These are phyloP conservation scores for Triplophysa tibetana DNA, from an alignment of 2,113 vertebrate genomes.

Conservation along the genomic window DNA sequence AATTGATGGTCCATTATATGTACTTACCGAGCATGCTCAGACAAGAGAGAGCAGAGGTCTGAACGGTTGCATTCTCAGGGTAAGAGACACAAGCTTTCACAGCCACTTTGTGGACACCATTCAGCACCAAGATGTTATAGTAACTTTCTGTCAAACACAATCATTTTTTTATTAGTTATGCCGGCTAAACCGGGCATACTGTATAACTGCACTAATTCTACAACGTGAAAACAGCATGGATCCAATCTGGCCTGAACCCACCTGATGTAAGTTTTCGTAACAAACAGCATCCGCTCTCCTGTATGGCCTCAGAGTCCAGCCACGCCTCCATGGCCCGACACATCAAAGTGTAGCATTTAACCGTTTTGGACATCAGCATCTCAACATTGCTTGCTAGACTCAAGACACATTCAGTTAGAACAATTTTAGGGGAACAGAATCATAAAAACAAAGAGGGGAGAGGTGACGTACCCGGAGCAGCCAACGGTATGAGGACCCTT, in stretches of 20 bases:
- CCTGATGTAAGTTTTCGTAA: slow-evolving; percentile 87
- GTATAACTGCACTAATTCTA: too few relatives aligned
- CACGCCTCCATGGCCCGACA: slow-evolving; percentile 82
- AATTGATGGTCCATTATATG: neutral
- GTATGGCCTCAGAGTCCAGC: slow-evolving; percentile 78
- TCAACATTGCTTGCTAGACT: slow-evolving; percentile 88
- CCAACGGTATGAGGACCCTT: slow-evolving; percentile 82
- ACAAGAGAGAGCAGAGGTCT: slow-evolving; percentile 82
- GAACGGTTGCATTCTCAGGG: slow-evolving; percentile 78
- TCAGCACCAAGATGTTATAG: slow-evolving; percentile 89
- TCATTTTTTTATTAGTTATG: neutral
- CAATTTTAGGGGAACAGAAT: neutral
- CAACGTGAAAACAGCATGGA: neutral
- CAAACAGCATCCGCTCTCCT: slow-evolving; percentile 88
- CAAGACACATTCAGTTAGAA: slow-evolving; percentile 34
- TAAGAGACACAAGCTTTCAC: slow-evolving; percentile 80
- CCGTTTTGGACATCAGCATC: slow-evolving; percentile 91
- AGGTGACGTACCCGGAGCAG: slow-evolving; percentile 78
- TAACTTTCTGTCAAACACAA: slow-evolving; percentile 80
- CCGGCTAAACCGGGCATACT: neutral
- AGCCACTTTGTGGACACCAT: slow-evolving; percentile 83
- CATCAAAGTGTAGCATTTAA: slow-evolving; percentile 86
- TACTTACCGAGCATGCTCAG: slow-evolving; percentile 91
- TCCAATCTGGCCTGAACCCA: slow-evolving; percentile 65
- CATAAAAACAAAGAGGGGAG: neutral